These are phyloP conservation scores for Lepidochrysops patricia DNA, from an alignment of 2,888 invertebrate species.

Conservation along the genomic window DNA sequence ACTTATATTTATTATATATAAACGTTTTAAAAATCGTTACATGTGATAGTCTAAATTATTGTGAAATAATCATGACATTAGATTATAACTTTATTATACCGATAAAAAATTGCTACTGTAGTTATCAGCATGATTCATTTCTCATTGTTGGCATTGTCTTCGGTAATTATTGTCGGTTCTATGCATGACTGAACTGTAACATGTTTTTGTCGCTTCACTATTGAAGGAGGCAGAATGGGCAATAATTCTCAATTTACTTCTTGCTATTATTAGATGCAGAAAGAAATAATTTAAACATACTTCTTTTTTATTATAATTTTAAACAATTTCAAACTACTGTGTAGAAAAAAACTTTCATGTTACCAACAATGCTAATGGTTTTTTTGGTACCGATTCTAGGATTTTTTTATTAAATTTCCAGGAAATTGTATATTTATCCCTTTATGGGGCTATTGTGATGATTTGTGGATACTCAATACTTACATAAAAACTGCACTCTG, in stretches of 20 bases:
- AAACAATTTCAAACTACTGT: background rate
- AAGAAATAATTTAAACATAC: background rate
- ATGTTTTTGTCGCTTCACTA: background rate
- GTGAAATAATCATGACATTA: background rate
- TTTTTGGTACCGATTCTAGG: background rate
- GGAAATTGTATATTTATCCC: background rate
- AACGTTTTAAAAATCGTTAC: too few species aligned
- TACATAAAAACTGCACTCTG: background rate
- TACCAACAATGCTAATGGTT: background rate
- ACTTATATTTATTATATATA: too few species aligned
- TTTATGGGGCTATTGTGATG: background rate
- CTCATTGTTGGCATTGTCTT: background rate
- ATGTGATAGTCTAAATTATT: background rate
- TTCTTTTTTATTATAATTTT: too few species aligned
- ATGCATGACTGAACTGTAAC: conserved; percentile 1
- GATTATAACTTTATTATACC: background rate
- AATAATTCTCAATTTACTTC: background rate
- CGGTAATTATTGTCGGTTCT: background rate
- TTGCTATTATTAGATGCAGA: background rate
- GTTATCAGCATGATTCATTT: background rate
- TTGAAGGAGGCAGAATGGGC: background rate
- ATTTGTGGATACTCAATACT: background rate
- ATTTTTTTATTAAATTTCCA: background rate
- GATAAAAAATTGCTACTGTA: background rate
- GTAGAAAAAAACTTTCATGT: background rate